These are phyloP conservation scores for Crotophaga sulcirostris DNA, from an alignment of 2,113 vertebrate genomes.

Conservation along the genomic window DNA sequence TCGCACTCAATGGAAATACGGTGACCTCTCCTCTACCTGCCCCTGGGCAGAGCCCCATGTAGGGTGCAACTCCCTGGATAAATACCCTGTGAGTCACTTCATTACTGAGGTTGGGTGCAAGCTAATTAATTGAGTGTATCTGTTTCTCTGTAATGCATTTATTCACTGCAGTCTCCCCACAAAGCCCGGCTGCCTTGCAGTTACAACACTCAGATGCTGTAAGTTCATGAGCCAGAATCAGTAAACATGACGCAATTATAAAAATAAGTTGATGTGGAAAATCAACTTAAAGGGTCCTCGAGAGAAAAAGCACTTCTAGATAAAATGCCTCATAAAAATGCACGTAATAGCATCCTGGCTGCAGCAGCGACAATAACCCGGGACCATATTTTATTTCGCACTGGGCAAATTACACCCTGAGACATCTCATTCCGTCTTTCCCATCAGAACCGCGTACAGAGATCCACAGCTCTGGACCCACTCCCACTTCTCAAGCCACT, in stretches of 20 bases:
- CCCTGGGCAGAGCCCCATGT: neutral
- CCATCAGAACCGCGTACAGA: neutral
- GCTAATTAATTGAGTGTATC: neutral
- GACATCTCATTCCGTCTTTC: neutral
- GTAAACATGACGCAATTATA: slow-evolving; percentile 60
- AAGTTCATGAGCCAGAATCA: slow-evolving; percentile 43
- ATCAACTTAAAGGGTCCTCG: slow-evolving; percentile 22
- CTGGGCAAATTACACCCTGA: neutral
- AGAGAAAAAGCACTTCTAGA: slow-evolving; percentile 56
- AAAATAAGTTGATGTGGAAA: slow-evolving; percentile 52
- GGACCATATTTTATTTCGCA: neutral
- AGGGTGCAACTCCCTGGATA: neutral
- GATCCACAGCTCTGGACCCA: neutral
- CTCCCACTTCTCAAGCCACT: neutral
- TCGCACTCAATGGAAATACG: neutral
- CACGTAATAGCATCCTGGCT: neutral
- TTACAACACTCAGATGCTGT: slow-evolving; percentile 18
- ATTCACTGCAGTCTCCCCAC: neutral
- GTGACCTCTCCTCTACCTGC: neutral
- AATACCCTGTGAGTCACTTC: neutral
- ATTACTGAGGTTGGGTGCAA: neutral
- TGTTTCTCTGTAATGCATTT: neutral
- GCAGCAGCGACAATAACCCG: neutral
- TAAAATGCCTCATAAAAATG: slow-evolving; percentile 58
- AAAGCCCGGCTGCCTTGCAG: neutral